These are phyloP conservation scores for Microcebus ravelobensis DNA, from an alignment of 2,113 vertebrate species.

Conservation along the genomic window DNA sequence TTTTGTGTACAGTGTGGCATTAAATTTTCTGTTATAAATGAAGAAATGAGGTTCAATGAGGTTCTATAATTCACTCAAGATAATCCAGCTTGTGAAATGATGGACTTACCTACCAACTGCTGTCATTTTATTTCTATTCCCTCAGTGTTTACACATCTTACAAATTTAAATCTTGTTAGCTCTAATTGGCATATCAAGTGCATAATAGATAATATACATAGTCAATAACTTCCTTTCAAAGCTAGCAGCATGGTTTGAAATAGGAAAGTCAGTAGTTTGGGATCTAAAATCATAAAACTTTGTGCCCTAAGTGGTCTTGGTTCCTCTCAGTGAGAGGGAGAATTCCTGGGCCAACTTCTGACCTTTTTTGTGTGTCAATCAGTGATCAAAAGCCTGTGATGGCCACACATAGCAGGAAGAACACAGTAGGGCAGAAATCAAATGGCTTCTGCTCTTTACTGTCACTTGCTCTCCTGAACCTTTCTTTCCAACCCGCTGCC, in stretches of 20 bases:
- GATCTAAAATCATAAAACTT: neutral
- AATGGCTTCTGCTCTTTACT: neutral
- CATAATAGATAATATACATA: neutral
- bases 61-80: neutral
- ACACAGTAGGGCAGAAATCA: neutral
- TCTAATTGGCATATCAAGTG: neutral
- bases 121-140: neutral
- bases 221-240: constrained; percentile 22
- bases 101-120: neutral
- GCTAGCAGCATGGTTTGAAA: neutral
- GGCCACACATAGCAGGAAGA: neutral
- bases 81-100: constrained; percentile 6
- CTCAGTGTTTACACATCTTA: neutral
- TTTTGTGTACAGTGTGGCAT: neutral
- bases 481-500: constrained; percentile 10
- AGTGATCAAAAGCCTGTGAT: neutral
- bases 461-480: neutral
- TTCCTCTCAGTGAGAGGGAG: neutral
- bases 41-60: neutral
- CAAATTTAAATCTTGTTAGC: constrained; percentile 13
- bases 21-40: constrained; percentile 6
- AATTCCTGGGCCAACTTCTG: neutral
- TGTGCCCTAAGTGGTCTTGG: neutral
- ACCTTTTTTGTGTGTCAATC: neutral
- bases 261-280: neutral